Evolutionary conservation across 2,797 vertebrate genomes (phyloP), one percentile per base, ranked within the genome.

Genomic region (Merluccius polli): DNA sequence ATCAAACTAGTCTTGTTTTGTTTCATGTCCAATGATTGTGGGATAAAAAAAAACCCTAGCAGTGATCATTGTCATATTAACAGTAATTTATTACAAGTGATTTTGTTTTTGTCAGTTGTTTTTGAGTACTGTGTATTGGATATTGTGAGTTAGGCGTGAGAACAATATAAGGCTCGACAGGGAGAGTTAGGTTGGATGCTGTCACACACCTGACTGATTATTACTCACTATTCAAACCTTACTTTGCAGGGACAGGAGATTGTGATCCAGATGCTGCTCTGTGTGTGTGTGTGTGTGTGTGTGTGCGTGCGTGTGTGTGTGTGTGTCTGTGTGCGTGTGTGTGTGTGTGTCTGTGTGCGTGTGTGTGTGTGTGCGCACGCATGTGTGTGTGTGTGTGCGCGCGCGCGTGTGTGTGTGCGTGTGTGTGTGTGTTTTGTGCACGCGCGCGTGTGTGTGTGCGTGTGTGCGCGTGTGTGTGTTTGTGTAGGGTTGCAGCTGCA

Each of bases 61-160:
- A 68, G 70, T 83, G 77, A 86, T 86, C 72, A 78, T 70, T 35
- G 71, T n/a, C 52, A n/a, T 2, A n/a, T 59, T 59, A 24, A 21
- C 52, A 8, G 21, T 59, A 21, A 59, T 59, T 59, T 24, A 59
- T n/a, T 15, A 41, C 13, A 15, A 12, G 13, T 41, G 13, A 11
- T 38, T 38, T 15, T 59, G 44, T 18, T 21, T 59, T 59, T 59
- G 21, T 59, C 52, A 9, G 7, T n/a, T 59, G 52, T 24, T 59
- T 59, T 48, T 48, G 44, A 48, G 44, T 48, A 18, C 3, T 16
- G 16, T 18, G 16, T 48, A 48, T 48, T 8, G 21, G 6, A 59
- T 59, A 59, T 24, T 59, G 52, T 21, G 6, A n/a, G 52, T 59
- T 24, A 10, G 52, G 6, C 52, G 21, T 48, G 44, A 48, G 44